Base-by-base conservation (phyloP, 2,888 invertebrate genomes). In the Machimus atricapillus region DNA sequence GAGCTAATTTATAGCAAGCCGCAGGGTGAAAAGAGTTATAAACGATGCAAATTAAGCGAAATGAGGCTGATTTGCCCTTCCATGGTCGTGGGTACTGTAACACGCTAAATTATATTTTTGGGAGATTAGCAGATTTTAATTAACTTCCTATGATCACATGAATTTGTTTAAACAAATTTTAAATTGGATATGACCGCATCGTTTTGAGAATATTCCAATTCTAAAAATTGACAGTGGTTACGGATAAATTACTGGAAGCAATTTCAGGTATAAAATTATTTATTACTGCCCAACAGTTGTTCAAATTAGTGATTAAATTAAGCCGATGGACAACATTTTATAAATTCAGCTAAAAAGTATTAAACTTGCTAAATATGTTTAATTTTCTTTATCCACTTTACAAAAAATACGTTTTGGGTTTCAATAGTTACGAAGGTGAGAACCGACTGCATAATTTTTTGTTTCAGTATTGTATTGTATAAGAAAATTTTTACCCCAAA, bases 91-190 rank as follows among this genome's bases (percentile, higher is more conserved):
- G 14, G n/a, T 8, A 9, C 16, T 76, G 76, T 37, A 76, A 76
- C 16, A 76, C 6, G 76, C n/a, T n/a, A 37, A 76, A 76, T 76
- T 76, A 66, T 66, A 76, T 76, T 31, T 76, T 37, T 76, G 34
- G 37, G 5, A 76, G 76, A 76, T 76, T 76, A 76, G 76, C 76
- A 76, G 12, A 76, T 76, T 76, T 76, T 34, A 76, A 76, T 76
- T 37, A 76, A 76, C 76, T 76, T n/a, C 12, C 76, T 37, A 27
- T 76, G 34, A 37, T 76, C n/a, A 76, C 34, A 31, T 34, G 37
- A 37, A 37, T 76, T 34, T 37, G 37, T 76, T 37, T 31, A 31
- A 74, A 76, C 76, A 76, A 76, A 76, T 34, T 27, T 76, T 76
- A 76, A 76, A 76, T 76, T 76, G 76, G 37, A 76, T 31, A 27